A percentile compares a stretch with the other conserved stretches of the same genome.
Evolutionary conservation across 2,113 vertebrate genomes (phyloP).

Genomic region (Catharus bicknelli): DNA sequence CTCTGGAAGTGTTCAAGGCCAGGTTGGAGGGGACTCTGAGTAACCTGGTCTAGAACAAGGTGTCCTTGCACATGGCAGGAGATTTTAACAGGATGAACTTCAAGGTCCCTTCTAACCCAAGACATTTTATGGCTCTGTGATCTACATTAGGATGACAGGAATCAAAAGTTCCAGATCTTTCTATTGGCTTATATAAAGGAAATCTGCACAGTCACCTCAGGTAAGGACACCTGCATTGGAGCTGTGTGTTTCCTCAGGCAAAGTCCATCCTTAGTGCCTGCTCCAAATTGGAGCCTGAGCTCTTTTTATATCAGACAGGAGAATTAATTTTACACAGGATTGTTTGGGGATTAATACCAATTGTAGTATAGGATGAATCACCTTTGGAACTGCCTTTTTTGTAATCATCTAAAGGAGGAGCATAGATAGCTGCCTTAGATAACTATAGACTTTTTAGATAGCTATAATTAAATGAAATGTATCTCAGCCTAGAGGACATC

Average conservation of each 20-base stretch:
- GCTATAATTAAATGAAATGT: constrained; percentile 50
- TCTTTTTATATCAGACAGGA: not conserved
- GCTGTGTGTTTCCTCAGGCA: not conserved
- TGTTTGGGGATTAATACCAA: not conserved
- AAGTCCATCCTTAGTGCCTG: not conserved
- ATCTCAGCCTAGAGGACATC: constrained; percentile 1
- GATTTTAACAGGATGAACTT: not conserved
- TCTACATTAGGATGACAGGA: not conserved
- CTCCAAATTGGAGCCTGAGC: not conserved
- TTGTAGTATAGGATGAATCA: not conserved
- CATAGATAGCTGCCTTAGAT: not conserved
- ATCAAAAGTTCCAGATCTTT: not conserved
- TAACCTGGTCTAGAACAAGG: not conserved
- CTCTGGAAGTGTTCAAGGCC: not conserved
- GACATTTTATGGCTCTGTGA: not conserved
- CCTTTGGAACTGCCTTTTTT: not conserved
- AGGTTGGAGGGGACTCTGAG: not conserved
- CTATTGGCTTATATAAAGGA: not conserved
- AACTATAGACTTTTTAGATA: not conserved
- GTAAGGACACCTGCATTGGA: not conserved
- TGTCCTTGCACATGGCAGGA: not conserved
- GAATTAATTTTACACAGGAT: not conserved
- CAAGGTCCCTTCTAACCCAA: not conserved
- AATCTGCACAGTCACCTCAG: not conserved
- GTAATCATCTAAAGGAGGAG: not conserved